Base-by-base conservation (phyloP, 2,797 vertebrate species). In the Pterois miles region DNA sequence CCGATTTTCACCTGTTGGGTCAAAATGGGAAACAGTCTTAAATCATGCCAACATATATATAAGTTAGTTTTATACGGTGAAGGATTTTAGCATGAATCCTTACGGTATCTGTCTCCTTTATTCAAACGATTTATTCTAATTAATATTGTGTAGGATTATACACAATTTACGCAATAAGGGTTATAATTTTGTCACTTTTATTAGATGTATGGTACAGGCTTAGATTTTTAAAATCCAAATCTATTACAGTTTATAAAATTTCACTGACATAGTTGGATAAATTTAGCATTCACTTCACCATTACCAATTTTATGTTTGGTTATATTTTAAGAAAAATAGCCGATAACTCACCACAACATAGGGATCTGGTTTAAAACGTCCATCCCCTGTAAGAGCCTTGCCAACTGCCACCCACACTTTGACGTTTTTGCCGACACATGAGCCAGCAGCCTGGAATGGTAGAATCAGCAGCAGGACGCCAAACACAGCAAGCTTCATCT, bases 321-420 rank as follows among this genome's bases (percentile, higher is more conserved):
- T 11, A n/a, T 50, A 29, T 50, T 25, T 34, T 23, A 5, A 70
- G 29, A 50, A 50, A 34, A 7, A 46, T 20, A 46, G n/a, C 27
- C 46, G 33, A 53, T 3, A 36, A 43, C 69, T 78, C 56, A 78
- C 69, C 69, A n/a, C 10, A 54, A 72, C 46, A 36, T 54, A 71
- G 11, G 46, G 8, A 65, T 43, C 27, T n/a, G 54, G 54, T 4
- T 16, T 6, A 16, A 8, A 3, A 46, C 6, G 7, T 18, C n/a
- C 43, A 13, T 54, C 46, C 2, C 46, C 46, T 27, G 14, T n/a
- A 7, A 71, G 40, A 6, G 2, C 4, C 2, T n/a, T 1, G 36
- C 57, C 77, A 2, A 16, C 16, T 2, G 2, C 1, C 22, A 73
- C 38, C 36, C 38, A 50, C 6, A 62, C 57, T 0, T 13, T 13